phyloP scores from a whole-genome alignment of 2,888 invertebrate genomes.

The Drosophila ezoana region DNA sequence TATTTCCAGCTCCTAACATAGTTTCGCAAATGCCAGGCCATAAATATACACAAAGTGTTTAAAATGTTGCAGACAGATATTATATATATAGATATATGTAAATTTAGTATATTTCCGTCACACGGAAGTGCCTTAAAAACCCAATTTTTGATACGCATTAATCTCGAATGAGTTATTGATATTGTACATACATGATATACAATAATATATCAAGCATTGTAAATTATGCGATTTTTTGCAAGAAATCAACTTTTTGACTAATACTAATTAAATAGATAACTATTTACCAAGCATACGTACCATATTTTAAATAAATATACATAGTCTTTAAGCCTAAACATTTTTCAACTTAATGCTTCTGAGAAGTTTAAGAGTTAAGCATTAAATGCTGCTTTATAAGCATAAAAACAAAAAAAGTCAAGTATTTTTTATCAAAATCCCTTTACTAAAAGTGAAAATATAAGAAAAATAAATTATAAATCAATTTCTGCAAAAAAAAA shows the following conservation, averaged over 20 bases:
- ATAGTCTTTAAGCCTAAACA: constrained; percentile 40
- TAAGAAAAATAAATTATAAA: constrained; percentile 12
- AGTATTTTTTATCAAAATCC: constrained; percentile 70
- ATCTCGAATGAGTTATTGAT: constrained; percentile 54
- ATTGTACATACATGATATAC: constrained; percentile 38
- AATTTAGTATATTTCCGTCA: constrained; percentile 83
- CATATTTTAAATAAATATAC: constrained; percentile 72
- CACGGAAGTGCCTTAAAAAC: constrained; percentile 85
- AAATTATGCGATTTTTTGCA: constrained; percentile 70
- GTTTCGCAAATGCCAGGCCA: constrained; percentile 56
- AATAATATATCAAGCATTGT: constrained; percentile 55
- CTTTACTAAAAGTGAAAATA: constrained; percentile 57
- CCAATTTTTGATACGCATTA: constrained; percentile 65
- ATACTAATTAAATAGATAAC: constrained; percentile 61
- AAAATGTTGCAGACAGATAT: constrained; percentile 50
- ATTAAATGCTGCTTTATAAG: constrained; percentile 73
- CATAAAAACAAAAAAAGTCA: constrained; percentile 41
- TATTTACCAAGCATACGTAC: constrained; percentile 75
- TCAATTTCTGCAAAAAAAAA: constrained; percentile 15
- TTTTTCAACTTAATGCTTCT: constrained; percentile 75
- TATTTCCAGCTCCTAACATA: constrained; percentile 56
- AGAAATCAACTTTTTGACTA: constrained; percentile 75
- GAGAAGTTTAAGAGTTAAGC: constrained; percentile 75
- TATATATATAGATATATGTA: constrained; percentile 42
- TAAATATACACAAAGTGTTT: constrained; percentile 53